These are phyloP conservation scores for Meriones unguiculatus DNA, from an alignment of 2,113 vertebrate species.

Conservation along the genomic window DNA sequence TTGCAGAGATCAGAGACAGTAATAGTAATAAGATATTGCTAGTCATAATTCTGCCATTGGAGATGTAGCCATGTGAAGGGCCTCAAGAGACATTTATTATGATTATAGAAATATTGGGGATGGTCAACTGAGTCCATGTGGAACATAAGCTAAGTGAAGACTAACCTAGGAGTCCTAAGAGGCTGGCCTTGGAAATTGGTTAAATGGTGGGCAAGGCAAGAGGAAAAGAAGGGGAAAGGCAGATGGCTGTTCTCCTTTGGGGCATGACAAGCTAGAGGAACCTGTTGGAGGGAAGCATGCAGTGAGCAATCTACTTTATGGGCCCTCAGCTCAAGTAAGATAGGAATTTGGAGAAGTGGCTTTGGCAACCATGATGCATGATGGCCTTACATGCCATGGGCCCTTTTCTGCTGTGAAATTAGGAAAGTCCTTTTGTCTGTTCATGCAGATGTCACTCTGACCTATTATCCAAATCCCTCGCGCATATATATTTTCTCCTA, in stretches of 20 bases:
- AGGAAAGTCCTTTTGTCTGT: not conserved
- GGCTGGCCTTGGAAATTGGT: not conserved
- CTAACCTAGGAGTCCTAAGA: not conserved
- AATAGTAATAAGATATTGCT: not conserved
- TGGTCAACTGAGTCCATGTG: not conserved
- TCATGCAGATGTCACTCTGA: not conserved
- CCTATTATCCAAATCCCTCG: not conserved
- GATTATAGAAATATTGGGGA: not conserved
- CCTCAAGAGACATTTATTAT: not conserved
- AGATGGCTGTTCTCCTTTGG: not conserved
- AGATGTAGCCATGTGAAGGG: not conserved
- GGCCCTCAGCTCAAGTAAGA: not conserved
- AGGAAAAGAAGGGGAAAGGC: not conserved
- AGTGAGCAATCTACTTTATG: not conserved
- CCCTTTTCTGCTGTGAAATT: not conserved
- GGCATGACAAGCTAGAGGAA: not conserved
- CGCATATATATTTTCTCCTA: not conserved
- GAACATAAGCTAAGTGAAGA: too few species aligned
- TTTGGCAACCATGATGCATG: fast-evolving
- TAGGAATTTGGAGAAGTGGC: fast-evolving
- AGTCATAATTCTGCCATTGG: not conserved
- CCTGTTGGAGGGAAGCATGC: not conserved
- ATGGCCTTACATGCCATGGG: fast-evolving
- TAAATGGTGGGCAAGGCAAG: not conserved
- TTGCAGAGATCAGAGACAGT: not conserved